Evolutionary conservation across 2,797 vertebrate species (phyloP), one percentile per base, ranked within the genome.

Genomic region (Australoheros facetus): DNA sequence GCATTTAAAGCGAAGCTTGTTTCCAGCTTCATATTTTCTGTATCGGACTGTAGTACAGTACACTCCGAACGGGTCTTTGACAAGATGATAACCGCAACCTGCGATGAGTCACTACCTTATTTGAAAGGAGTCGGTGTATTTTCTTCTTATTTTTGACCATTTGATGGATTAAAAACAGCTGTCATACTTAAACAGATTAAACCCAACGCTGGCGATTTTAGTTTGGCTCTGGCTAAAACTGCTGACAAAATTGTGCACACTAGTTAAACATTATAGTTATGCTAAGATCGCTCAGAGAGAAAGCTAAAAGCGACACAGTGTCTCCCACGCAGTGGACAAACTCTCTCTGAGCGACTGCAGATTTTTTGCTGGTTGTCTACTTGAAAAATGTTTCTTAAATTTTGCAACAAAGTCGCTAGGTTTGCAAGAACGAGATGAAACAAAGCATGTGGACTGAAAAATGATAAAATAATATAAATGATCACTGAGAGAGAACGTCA

Each of bases 71-170:
- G 1, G 59, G n/a, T 13, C 37, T 42, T 42, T 62, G 37, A 62
- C 59, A 42, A 42, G 59, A 62, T 4, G 13, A 62, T 23, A 64
- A 17, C 21, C 2, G 5, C 8, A 45, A 64, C 9, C 60, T 26
- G 14, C 0, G 26, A 45, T 17, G 4, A 64, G 42, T 10, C n/a
- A 23, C 21, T 21, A 17, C 13, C 21, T 45, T 0, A 26, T 45
- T 26, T 64, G 8, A 64, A 42, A 64, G 21, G 10, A 64, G 23
- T 66, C 16, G 4, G 3, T 19, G 23, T 26, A 48, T 66, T 66
- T 19, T 48, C 16, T 66, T 12, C 9, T 28, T 10, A 2, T 66
- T 66, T 48, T 19, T 48, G 39, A 1, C 39, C 39, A 26, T 45
- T 42, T 48, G 1, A 19, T 66, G 28, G 23, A 66, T 0, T 32